Conservation (phyloP, 37 sponge, comb jelly and placozoan species). For the Oscarella lobularis region DNA sequence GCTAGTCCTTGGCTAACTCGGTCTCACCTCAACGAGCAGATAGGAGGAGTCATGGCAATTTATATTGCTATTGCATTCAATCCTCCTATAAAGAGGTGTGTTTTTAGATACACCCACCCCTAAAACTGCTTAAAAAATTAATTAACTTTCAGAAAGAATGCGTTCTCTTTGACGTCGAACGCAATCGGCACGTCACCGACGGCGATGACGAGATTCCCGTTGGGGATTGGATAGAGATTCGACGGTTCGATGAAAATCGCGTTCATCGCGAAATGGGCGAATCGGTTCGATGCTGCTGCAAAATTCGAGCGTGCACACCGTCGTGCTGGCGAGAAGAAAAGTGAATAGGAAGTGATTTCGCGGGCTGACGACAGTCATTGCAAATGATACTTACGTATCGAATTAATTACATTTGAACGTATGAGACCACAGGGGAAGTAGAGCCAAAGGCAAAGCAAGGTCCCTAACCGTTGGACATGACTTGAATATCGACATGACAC, state of each 20-base stretch:
- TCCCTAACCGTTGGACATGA: slow-evolving; percentile 85
- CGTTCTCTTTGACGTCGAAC: slow-evolving; percentile 70
- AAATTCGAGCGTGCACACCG: slow-evolving; percentile 81
- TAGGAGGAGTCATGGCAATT: too few relatives aligned
- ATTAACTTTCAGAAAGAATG: slow-evolving; percentile 83
- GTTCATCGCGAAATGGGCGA: slow-evolving; percentile 68
- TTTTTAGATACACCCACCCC: too few relatives aligned
- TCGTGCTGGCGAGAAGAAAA: slow-evolving; percentile 74
- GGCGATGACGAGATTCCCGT: slow-evolving; percentile 63
- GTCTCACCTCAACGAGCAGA: too few relatives aligned
- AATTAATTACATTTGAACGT: slow-evolving; percentile 61
- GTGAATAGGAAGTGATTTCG: slow-evolving; percentile 88
- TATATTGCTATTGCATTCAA: too few relatives aligned
- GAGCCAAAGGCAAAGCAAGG: slow-evolving; percentile 64
- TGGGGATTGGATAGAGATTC: slow-evolving; percentile 40
- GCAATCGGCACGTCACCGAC: slow-evolving; percentile 67
- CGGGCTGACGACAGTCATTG: slow-evolving; percentile 55
- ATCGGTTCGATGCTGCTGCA: slow-evolving; percentile 85
- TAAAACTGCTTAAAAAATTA: too few relatives aligned
- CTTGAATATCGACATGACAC: slow-evolving; percentile 80
- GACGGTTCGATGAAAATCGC: slow-evolving; percentile 61
- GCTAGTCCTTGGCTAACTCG: too few relatives aligned
- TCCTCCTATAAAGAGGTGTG: too few relatives aligned
- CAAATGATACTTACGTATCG: background rate
- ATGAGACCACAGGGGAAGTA: slow-evolving; percentile 81